Evolutionary conservation across 2,888 invertebrate genomes (phyloP).

Genomic region (Synanthedon tipuliformis): DNA sequence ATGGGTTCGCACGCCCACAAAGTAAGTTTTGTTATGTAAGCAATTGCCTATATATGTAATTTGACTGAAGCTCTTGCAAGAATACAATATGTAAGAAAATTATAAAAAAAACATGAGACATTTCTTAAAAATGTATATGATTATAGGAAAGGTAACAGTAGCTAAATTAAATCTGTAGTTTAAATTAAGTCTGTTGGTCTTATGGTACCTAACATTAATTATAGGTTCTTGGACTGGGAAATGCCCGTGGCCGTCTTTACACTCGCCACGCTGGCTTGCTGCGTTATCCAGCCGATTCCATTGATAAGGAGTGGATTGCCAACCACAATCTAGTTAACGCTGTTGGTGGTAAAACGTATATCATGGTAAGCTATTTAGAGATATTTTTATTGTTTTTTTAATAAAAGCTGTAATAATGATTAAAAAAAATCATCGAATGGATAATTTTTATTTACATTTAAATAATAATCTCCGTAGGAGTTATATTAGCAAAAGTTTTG

Average conservation of each 20-base stretch:
- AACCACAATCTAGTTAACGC: slow-evolving; percentile 81
- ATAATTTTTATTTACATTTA: neutral
- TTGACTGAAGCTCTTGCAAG: too few species aligned
- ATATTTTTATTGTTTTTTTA: neutral
- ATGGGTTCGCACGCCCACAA: slow-evolving; percentile 84
- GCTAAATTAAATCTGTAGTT: too few species aligned
- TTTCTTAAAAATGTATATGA: too few species aligned
- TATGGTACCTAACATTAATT: too few species aligned
- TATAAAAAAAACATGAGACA: too few species aligned
- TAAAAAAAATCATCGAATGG: neutral
- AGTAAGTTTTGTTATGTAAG: slow-evolving; percentile 22
- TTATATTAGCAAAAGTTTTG: neutral
- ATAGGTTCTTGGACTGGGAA: slow-evolving; percentile 77
- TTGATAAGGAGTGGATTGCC: slow-evolving; percentile 85
- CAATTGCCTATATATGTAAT: too few species aligned
- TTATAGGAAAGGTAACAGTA: too few species aligned
- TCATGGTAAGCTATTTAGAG: slow-evolving; percentile 59
- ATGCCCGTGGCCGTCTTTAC: slow-evolving; percentile 79
- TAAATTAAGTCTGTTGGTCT: too few species aligned
- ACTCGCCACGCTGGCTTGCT: slow-evolving; percentile 82
- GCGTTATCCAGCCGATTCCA: slow-evolving; percentile 82
- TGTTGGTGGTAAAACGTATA: slow-evolving; percentile 82
- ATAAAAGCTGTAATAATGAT: neutral
- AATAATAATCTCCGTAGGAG: neutral
- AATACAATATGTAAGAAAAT: too few species aligned